phyloP scores from a whole-genome alignment of 2,888 invertebrate species.

The Aspidapion aeneum region DNA sequence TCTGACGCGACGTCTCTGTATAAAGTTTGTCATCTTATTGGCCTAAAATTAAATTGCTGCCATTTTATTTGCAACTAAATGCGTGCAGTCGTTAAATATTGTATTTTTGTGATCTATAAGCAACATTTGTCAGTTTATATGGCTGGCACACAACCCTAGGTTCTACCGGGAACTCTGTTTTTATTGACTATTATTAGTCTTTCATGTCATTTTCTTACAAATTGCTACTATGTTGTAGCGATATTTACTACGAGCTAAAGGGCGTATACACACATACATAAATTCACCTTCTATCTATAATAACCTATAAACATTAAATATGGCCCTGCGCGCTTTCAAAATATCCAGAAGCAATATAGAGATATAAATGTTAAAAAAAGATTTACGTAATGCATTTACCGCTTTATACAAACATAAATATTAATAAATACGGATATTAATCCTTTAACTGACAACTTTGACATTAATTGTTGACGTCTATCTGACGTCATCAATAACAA shows the following conservation, averaged over 20 bases:
- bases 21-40: too few species aligned
- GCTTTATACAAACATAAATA: too few species aligned
- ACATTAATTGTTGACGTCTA: too few species aligned
- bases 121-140: conserved; percentile 3
- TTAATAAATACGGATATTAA: too few species aligned
- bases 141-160: not conserved
- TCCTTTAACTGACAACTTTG: too few species aligned
- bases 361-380: too few species aligned
- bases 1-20: too few species aligned
- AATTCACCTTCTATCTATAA: not conserved
- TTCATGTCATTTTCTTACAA: not conserved
- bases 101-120: not conserved
- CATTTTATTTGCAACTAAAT: conserved; percentile 4
- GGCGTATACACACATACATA: not conserved
- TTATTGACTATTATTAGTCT: not conserved
- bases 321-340: not conserved
- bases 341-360: not conserved
- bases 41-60: conserved; percentile 37
- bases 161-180: not conserved
- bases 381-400: too few species aligned
- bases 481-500: too few species aligned
- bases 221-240: not conserved
- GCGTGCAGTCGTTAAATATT: conserved; percentile 4
- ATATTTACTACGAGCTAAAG: not conserved
- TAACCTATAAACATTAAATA: not conserved